Conservation (phyloP, 92 coral and sea anemone species). For the Anthopleura xanthogrammica region DNA sequence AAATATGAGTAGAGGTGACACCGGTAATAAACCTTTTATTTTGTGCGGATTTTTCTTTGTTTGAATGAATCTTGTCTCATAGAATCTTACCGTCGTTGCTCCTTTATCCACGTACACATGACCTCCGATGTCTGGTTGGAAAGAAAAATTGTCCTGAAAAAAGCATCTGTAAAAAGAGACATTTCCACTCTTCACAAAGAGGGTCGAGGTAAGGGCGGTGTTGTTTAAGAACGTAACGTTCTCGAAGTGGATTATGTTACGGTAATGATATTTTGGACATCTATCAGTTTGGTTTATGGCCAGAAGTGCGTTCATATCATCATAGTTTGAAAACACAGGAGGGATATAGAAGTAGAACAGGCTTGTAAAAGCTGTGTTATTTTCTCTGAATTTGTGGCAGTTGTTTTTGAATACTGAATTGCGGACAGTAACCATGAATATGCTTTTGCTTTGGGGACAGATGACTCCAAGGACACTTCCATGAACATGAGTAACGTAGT, state of each 20-base stretch:
- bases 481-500: not conserved
- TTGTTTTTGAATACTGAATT: not conserved
- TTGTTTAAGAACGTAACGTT: conserved; percentile 11
- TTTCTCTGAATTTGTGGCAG: not conserved
- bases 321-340: not conserved
- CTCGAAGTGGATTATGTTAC: not conserved
- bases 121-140: conserved; percentile 7
- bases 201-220: conserved; percentile 17
- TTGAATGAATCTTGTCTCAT: conserved; percentile 11
- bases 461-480: not conserved
- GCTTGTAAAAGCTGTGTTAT: not conserved
- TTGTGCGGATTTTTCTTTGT: not conserved
- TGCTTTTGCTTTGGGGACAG: not conserved
- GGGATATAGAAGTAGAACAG: not conserved
- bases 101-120: conserved; percentile 21
- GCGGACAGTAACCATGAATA: not conserved
- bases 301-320: not conserved
- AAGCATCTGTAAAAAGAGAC: conserved; percentile 41
- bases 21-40: not conserved
- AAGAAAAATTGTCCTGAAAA: conserved; percentile 45
- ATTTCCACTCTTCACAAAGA: conserved; percentile 18
- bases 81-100: not conserved
- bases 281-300: not conserved
- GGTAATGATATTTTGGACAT: not conserved
- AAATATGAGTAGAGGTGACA: not conserved